Conservation (phyloP, 2,888 invertebrate genomes). For the Atethmia centrago region DNA sequence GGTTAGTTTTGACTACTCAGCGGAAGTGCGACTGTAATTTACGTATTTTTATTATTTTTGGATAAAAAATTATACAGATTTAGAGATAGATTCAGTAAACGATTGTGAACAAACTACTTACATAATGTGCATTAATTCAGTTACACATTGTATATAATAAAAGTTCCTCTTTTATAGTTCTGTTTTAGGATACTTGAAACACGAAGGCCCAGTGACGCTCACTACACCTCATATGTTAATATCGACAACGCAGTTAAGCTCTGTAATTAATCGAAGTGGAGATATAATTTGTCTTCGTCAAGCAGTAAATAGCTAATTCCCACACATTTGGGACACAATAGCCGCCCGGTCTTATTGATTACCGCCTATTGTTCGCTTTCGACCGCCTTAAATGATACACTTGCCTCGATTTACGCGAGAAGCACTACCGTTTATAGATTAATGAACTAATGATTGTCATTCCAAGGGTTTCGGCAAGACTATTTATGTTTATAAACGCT, state of each 20-base stretch:
- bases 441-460: constrained; percentile 77
- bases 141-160: not conserved
- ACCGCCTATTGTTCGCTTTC: constrained; percentile 87
- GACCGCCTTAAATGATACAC: constrained; percentile 87
- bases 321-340: constrained; percentile 89
- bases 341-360: constrained; percentile 87
- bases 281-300: constrained; percentile 90
- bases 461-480: constrained; percentile 59
- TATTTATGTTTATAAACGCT: constrained; percentile 55
- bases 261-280: constrained; percentile 88
- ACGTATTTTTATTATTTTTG: no score
- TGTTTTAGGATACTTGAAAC: constrained; percentile 14
- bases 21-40: no score
- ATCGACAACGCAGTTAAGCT: constrained; percentile 86
- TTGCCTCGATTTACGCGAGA: constrained; percentile 83
- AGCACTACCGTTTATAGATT: constrained; percentile 79
- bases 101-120: no score
- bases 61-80: no score
- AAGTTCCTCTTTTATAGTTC: not conserved
- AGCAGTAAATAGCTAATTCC: constrained; percentile 89
- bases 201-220: constrained; percentile 58
- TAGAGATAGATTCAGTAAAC: no score
- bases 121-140: no score
- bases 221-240: constrained; percentile 74
- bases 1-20: no score